Evolutionary conservation across 2,113 vertebrate species (phyloP).

Genomic region (Jacana jacana): DNA sequence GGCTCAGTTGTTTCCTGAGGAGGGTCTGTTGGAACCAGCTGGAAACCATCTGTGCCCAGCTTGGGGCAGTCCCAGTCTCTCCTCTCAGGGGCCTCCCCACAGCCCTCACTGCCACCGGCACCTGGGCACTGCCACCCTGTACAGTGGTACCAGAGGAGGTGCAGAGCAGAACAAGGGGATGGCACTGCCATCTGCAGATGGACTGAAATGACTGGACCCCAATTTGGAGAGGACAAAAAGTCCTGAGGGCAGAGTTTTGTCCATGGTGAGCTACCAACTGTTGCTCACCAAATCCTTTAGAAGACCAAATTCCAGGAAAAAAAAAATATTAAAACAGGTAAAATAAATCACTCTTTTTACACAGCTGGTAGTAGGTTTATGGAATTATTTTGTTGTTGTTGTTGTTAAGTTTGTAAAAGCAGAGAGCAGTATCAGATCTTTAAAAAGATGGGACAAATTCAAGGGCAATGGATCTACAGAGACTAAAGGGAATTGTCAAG

Average conservation of each 20-base stretch:
- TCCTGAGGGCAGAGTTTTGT: background rate
- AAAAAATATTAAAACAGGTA: background rate
- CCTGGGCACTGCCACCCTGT: background rate
- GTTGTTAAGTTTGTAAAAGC: background rate
- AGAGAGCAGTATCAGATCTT: background rate
- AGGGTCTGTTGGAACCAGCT: background rate
- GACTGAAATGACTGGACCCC: background rate
- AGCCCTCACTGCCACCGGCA: background rate
- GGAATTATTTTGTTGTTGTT: background rate
- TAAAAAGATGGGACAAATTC: background rate
- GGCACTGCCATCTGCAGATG: accelerated
- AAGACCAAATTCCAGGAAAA: background rate
- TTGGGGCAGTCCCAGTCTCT: accelerated
- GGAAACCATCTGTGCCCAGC: background rate
- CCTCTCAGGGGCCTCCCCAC: background rate
- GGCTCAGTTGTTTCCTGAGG: background rate
- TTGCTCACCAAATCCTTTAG: background rate
- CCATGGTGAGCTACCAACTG: background rate
- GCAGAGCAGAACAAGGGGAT: background rate
- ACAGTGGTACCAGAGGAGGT: background rate
- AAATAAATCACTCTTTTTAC: background rate
- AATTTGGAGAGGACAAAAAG: background rate
- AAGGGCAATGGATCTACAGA: background rate
- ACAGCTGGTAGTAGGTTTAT: background rate
- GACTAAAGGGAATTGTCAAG: background rate